These are phyloP conservation scores for Sarcoramphus papa DNA, from an alignment of 2,797 vertebrate genomes.

Conservation along the genomic window DNA sequence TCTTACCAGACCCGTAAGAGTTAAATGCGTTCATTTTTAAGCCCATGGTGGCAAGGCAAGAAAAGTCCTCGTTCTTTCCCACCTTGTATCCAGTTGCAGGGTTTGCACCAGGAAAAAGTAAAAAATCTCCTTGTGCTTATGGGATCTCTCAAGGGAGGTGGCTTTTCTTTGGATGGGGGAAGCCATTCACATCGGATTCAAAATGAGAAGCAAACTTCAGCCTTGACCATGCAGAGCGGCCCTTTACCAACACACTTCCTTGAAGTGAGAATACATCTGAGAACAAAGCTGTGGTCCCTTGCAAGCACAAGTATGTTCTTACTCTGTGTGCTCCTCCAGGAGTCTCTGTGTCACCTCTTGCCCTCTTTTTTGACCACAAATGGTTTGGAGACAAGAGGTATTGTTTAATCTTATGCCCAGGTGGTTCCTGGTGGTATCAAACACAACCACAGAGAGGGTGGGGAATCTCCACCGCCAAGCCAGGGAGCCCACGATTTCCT, in stretches of 20 bases:
- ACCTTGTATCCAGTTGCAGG: not conserved
- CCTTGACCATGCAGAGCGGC: not conserved
- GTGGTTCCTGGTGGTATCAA: not conserved
- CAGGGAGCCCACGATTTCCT: accelerated
- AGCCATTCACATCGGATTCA: not conserved
- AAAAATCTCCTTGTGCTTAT: not conserved
- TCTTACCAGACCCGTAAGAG: not conserved
- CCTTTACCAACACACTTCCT: not conserved
- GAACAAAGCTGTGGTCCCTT: not conserved
- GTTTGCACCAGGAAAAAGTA: not conserved
- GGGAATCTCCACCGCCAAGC: not conserved
- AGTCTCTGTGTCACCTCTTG: not conserved
- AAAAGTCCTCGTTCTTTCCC: not conserved
- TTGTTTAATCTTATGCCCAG: not conserved
- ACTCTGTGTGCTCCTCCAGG: not conserved
- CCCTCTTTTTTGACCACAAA: not conserved
- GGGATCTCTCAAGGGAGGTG: not conserved
- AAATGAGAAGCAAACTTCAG: not conserved
- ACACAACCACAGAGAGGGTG: not conserved
- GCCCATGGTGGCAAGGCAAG: not conserved
- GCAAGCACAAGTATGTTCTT: not conserved
- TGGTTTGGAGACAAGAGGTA: not conserved
- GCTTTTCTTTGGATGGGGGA: not conserved
- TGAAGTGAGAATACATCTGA: not conserved
- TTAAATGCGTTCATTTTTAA: not conserved